phyloP scores from a whole-genome alignment of 2,797 vertebrate genomes.

The Potorous gilbertii region DNA sequence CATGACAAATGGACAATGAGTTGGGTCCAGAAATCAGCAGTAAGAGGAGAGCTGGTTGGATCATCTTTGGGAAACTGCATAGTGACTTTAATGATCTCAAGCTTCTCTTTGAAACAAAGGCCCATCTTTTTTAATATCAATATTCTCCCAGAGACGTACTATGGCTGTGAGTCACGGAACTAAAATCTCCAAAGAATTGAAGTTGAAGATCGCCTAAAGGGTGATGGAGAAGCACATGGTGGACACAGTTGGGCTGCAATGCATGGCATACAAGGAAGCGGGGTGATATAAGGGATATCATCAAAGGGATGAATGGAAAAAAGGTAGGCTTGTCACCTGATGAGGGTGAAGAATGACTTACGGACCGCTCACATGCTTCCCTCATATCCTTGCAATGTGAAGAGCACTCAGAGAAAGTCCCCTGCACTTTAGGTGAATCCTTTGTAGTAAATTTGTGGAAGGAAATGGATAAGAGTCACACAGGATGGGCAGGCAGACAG shows the following conservation, averaged over 20 bases:
- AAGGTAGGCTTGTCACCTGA: neutral
- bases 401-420: neutral
- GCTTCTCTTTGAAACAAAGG: neutral
- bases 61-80: neutral
- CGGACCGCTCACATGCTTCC: neutral
- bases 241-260: neutral
- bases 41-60: neutral
- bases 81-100: neutral
- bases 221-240: neutral
- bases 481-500: neutral
- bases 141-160: neutral
- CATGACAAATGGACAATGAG: neutral
- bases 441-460: neutral
- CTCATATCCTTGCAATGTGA: neutral
- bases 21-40: neutral
- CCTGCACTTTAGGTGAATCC: neutral
- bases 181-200: neutral
- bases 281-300: neutral
- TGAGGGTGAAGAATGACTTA: neutral
- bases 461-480: neutral
- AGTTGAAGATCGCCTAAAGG: neutral
- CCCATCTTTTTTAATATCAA: neutral
- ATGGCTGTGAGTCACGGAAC: neutral
- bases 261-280: neutral
- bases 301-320: neutral